These are phyloP conservation scores for Sebastolobus altivelis DNA, from an alignment of 2,797 vertebrate species.

Conservation along the genomic window DNA sequence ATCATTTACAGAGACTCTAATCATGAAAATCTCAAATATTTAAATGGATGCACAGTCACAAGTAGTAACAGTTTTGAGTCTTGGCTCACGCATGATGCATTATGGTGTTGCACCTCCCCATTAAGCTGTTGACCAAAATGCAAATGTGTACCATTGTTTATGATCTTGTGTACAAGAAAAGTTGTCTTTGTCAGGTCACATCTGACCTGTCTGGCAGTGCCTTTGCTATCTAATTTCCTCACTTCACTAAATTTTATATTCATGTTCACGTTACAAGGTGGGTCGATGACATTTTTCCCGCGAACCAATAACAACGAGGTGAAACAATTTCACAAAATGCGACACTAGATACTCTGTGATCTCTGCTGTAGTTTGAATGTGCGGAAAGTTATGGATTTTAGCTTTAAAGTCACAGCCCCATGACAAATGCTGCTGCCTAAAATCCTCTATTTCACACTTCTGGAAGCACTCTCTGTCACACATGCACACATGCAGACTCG, in stretches of 20 bases:
- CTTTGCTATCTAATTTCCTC: neutral
- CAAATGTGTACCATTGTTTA: neutral
- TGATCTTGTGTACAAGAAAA: neutral
- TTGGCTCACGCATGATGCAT: neutral
- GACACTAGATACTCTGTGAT: constrained; percentile 34
- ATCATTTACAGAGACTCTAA: constrained; percentile 23
- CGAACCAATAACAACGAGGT: constrained; percentile 20
- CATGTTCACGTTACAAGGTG: constrained; percentile 3
- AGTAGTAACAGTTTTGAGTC: constrained; percentile 18
- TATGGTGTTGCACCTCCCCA: neutral
- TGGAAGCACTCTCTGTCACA: constrained; percentile 56
- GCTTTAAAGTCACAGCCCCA: constrained; percentile 69
- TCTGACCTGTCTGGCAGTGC: neutral
- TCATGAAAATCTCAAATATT: constrained; percentile 29
- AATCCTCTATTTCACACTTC: constrained; percentile 78
- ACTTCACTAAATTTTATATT: neutral
- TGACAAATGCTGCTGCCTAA: constrained; percentile 75
- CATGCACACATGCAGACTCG: constrained; percentile 40
- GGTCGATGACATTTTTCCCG: constrained; percentile 1
- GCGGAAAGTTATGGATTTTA: constrained; percentile 67
- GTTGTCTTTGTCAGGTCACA: neutral
- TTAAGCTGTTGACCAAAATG: neutral
- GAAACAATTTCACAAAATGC: constrained; percentile 43
- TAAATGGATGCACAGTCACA: constrained; percentile 5
- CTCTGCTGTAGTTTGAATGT: constrained; percentile 54